Evolutionary conservation across 2,113 vertebrate species (phyloP).

Genomic region (Eolophus roseicapilla): DNA sequence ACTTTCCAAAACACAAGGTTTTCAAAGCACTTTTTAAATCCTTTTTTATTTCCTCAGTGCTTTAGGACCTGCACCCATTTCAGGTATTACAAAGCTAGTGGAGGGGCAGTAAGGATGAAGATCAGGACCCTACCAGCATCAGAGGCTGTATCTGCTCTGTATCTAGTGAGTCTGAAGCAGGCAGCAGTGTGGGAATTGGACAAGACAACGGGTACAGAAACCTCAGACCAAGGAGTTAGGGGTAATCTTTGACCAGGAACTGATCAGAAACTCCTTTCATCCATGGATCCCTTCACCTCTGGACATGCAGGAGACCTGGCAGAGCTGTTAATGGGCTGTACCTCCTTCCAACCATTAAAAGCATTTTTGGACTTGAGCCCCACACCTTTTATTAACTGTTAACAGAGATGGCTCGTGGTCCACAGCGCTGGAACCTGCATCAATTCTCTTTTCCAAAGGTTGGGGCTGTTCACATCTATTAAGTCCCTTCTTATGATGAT

Average conservation of each 20-base stretch:
- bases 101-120: not conserved
- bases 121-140: not conserved
- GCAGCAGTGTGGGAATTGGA: not conserved
- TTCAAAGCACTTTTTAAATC: not conserved
- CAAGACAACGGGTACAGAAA: not conserved
- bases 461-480: not conserved
- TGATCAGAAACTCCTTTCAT: not conserved
- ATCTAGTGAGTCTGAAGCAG: not conserved
- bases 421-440: not conserved
- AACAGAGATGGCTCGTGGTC: not conserved
- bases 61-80: not conserved
- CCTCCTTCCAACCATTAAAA: conserved; percentile 31
- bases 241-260: not conserved
- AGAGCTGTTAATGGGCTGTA: not conserved
- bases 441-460: not conserved
- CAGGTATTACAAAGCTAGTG: not conserved
- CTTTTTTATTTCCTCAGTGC: not conserved
- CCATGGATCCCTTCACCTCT: rapidly evolving
- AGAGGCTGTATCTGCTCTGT: not conserved
- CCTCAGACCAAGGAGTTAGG: not conserved
- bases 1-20: not conserved
- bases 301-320: not conserved
- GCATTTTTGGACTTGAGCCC: conserved; percentile 35
- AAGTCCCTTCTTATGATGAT: not conserved
- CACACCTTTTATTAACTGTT: not conserved